phyloP scores from a whole-genome alignment of 2,888 invertebrate genomes.

The Carterocephalus palaemon region DNA sequence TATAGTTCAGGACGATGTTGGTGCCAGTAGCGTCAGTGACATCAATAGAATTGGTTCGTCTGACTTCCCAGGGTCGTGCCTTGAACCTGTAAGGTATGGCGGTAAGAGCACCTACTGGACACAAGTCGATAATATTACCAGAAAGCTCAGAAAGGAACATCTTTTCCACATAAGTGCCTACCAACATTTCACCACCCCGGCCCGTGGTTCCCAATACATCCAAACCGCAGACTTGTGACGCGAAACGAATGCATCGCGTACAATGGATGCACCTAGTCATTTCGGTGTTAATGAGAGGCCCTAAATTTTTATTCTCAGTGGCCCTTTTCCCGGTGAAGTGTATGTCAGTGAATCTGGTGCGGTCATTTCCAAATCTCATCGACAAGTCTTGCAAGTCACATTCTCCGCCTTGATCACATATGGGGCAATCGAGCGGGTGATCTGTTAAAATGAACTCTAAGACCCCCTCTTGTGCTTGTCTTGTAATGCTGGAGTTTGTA shows the following conservation, averaged over 20 bases:
- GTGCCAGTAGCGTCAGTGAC: conserved; percentile 70
- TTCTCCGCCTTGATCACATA: conserved; percentile 98
- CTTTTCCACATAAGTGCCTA: conserved; percentile 99
- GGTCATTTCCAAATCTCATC: conserved; percentile 97
- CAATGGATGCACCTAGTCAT: conserved; percentile 99
- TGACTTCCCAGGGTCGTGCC: conserved; percentile 97
- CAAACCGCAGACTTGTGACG: conserved; percentile 97
- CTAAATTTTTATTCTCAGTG: conserved; percentile 97
- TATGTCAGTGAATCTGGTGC: conserved; percentile 94
- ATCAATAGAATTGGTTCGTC: conserved; percentile 81
- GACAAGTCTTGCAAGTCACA: conserved; percentile 98
- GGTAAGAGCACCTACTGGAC: conserved; percentile 98
- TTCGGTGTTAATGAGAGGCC: conserved; percentile 96
- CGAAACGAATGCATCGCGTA: conserved; percentile 97
- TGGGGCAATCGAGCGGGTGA: conserved; percentile 99
- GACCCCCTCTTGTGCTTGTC: conserved; percentile 84
- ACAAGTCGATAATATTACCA: conserved; percentile 98
- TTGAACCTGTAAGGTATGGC: conserved; percentile 97
- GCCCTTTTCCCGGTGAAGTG: conserved; percentile 94
- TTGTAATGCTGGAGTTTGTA: conserved; percentile 93
- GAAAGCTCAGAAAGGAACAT: conserved; percentile 97
- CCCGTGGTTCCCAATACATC: conserved; percentile 96
- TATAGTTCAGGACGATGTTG: conserved; percentile 57
- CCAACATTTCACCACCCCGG: conserved; percentile 96
- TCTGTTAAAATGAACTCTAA: conserved; percentile 98